Base-by-base conservation (phyloP, 2,113 vertebrate species). In the Pseudorhombus dupliciocellatus region DNA sequence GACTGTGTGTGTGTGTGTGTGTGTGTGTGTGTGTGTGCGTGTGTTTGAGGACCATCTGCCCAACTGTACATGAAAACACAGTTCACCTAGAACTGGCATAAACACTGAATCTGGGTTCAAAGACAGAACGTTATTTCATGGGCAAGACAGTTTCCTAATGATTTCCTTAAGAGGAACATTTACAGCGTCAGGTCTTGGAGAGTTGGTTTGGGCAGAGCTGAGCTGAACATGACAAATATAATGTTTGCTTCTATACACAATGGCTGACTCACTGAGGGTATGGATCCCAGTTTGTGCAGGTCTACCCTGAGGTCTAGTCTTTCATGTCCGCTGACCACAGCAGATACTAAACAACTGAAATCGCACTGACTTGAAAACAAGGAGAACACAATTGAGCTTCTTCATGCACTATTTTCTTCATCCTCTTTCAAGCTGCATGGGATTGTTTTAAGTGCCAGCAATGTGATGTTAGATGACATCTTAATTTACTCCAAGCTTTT, bases 11-110 rank as follows among this genome's bases (percentile, higher is more conserved):
- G 21, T 46, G 7, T 64, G 34, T 44, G 18, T 73, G 25, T 63
- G 37, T 56, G 8, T 70, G 30, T 4, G 20, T n/a, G n/a, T n/a
- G n/a, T n/a, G n/a, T n/a, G n/a, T n/a, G n/a, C 8, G 7, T 57
- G 25, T 16, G 28, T 48, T 20, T 48, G 46, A 20, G 8, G 2
- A 52, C 44, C 63, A 66, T 60, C 62, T 74, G 46, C 31, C 66
- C 24, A 52, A 59, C 46, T 73, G 28, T 65, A 65, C 62, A 66
- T 66, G 30, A 65, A 56, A 44, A 44, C 16, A 18, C 12, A 44
- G 40, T 18, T 44, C 40, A 16, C 12, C 40, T 5, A 6, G 14
- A 44, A 44, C 40, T 15, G 40, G 40, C 18, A 31, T 31, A 10
- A n/a, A 31, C 9, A 31, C 26, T 31, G 10, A 31, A 31, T 31